Conservation (phyloP, 2,113 vertebrate genomes). For the Collichthys lucidus region DNA sequence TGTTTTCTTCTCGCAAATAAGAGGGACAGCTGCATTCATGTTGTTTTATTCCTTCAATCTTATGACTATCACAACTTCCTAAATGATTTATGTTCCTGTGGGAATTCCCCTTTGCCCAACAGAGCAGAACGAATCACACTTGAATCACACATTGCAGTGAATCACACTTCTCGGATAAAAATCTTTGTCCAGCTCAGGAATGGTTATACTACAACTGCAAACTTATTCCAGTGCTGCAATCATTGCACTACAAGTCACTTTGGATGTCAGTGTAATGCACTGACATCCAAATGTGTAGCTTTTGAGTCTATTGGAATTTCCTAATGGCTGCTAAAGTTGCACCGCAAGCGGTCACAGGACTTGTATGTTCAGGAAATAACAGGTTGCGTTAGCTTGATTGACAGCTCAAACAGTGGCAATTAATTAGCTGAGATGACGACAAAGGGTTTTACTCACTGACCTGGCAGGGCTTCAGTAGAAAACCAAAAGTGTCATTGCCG, state of each 20-base stretch:
- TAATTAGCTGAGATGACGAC: conserved; percentile 10
- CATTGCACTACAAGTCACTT: not conserved
- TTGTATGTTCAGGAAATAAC: not conserved
- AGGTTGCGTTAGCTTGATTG: not conserved
- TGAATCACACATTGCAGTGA: not conserved
- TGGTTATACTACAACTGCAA: not conserved
- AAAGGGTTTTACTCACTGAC: conserved; percentile 9
- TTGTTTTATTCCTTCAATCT: not conserved
- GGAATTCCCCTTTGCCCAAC: not conserved
- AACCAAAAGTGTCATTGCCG: not conserved
- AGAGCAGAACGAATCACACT: not conserved
- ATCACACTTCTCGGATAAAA: not conserved
- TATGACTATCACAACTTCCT: not conserved
- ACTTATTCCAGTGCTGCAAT: not conserved
- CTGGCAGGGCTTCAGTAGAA: not conserved
- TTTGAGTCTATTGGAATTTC: not conserved
- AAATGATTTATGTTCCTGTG: not conserved
- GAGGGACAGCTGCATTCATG: no score
- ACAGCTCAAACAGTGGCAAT: conserved; percentile 7
- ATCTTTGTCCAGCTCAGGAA: not conserved
- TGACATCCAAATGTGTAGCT: not conserved
- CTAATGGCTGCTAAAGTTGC: not conserved
- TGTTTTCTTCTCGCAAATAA: no score
- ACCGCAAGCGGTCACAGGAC: not conserved
- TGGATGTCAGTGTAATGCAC: not conserved